Base-by-base conservation (phyloP, 2,888 invertebrate genomes). In the Oscheius sp. region DNA sequence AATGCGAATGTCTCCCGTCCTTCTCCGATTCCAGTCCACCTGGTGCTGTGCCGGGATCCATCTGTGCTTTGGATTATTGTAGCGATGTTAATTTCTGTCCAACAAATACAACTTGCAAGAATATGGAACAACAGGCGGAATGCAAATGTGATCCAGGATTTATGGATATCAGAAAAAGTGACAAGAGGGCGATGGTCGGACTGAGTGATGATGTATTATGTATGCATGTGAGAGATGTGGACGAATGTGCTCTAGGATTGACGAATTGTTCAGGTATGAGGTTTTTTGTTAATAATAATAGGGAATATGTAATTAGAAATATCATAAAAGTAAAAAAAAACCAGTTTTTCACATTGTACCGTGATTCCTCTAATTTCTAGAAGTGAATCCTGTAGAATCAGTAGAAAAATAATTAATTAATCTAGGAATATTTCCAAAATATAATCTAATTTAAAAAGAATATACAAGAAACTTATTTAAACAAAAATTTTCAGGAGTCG, bases 81-180 rank as follows among this genome's bases (percentile, higher is more conserved):
- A 73, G 73, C 51, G 86, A 86, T 67, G 84, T 86, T 67, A 92
- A 94, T 89, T 91, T 91, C 86, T 94, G 94, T 88, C 94, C 94
- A 87, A 90, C 90, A 86, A 94, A 94, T 88, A 94, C 94, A 71
- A 92, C 92, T 77, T 95, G 94, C 89, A 91, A 92, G 89, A 94
- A 94, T 89, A 91, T 94, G 86, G 92, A 92, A 88, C 93, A 93
- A 82, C 92, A 92, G 86, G 94, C 92, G 88, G 91, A 92, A 85
- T 95, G 94, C 89, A 92, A 92, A 86, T 95, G 95, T 89, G 91
- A 92, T 88, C 90, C 90, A 87, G 94, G 95, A 87, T 94, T 92
- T 90, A 91, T 91, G 85, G 94, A 86, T 68, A 85, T 85, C 44
- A 49, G 79, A 67, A 74, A 74, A 49, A 72, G 74, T 22, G 83